Conservation (phyloP, 1,140 invertebrate species). For the Calephelis virginiensis region DNA sequence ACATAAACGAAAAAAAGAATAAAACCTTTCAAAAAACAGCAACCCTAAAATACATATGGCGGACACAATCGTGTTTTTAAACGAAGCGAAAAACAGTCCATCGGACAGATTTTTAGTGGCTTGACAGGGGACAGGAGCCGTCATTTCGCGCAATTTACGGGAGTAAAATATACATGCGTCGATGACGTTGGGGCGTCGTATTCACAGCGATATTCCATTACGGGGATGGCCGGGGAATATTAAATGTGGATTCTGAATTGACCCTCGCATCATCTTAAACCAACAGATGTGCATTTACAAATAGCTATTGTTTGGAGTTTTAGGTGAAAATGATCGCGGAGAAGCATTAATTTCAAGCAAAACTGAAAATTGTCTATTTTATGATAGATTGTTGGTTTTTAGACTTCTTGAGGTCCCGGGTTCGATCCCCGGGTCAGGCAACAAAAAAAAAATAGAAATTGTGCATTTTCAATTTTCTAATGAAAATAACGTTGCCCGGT, state of each 20-base stretch:
- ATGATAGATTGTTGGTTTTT: too few species aligned
- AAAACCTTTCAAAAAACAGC: conserved; percentile 19
- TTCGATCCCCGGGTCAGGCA: too few species aligned
- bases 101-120: conserved; percentile 43
- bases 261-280: conserved; percentile 53
- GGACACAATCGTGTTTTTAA: conserved; percentile 22
- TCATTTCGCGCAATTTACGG: conserved; percentile 66
- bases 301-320: too few species aligned
- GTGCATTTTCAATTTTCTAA: too few species aligned
- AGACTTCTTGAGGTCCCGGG: too few species aligned
- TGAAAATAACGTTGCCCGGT: too few species aligned
- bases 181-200: conserved; percentile 46
- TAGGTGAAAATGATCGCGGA: too few species aligned
- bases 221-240: conserved; percentile 53
- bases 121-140: conserved; percentile 58
- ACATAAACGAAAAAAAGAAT: not conserved
- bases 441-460: too few species aligned
- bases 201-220: conserved; percentile 74
- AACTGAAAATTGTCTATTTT: too few species aligned
- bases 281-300: not conserved
- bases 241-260: conserved; percentile 61
- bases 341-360: too few species aligned
- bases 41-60: conserved; percentile 9
- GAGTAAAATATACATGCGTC: conserved; percentile 73
- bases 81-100: conserved; percentile 26